These are phyloP conservation scores for Lemur catta DNA, from an alignment of 2,797 vertebrate species.

Conservation along the genomic window DNA sequence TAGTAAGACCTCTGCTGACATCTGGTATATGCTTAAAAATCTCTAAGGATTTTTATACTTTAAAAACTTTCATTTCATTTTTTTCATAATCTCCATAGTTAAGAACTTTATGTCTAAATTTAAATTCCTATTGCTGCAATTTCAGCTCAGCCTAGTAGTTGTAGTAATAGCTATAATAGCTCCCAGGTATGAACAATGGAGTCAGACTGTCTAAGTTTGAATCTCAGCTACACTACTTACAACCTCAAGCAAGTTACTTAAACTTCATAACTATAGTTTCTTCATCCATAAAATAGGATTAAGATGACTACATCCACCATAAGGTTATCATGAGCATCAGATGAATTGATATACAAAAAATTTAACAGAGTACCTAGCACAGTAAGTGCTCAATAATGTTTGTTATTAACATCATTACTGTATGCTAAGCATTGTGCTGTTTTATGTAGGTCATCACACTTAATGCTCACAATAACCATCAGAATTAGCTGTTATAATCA, in stretches of 20 bases:
- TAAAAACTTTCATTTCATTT: constrained; percentile 1
- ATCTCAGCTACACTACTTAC: neutral
- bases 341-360: neutral
- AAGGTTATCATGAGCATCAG: neutral
- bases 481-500: neutral
- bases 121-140: constrained; percentile 41
- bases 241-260: neutral
- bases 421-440: neutral
- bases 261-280: neutral
- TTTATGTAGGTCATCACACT: neutral
- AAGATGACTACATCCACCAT: neutral
- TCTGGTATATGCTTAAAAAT: neutral
- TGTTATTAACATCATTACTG: neutral
- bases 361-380: too few species aligned
- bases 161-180: constrained; percentile 42
- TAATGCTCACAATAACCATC: neutral
- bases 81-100: constrained; percentile 32
- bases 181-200: constrained; percentile 37
- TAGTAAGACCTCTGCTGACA: neutral
- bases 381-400: neutral
- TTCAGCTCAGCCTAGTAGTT: constrained; percentile 40
- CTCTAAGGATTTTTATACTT: constrained; percentile 30
- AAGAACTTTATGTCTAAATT: constrained; percentile 51
- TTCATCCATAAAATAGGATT: neutral
- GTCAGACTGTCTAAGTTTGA: constrained; percentile 49